Conservation (phyloP, 2,888 invertebrate genomes). For the Adela reaumurella region DNA sequence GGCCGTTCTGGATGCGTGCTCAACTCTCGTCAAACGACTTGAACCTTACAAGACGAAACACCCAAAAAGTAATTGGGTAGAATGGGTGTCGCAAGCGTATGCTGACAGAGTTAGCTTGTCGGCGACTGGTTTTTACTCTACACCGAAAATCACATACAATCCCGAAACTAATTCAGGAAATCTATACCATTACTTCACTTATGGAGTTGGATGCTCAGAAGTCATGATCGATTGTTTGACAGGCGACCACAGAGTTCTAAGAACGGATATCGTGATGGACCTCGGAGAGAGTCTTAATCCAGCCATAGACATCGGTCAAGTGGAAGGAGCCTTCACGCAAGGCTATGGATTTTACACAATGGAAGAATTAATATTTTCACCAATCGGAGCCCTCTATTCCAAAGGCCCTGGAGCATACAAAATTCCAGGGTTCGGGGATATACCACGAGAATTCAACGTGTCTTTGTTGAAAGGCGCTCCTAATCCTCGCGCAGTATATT, state of each 20-base stretch:
- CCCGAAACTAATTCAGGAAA: constrained; percentile 61
- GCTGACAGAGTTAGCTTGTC: constrained; percentile 66
- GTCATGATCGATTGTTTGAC: constrained; percentile 86
- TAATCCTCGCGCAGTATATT: constrained; percentile 81
- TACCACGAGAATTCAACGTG: constrained; percentile 81
- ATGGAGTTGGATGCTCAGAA: constrained; percentile 75
- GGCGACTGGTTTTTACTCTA: constrained; percentile 70
- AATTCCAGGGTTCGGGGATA: constrained; percentile 79
- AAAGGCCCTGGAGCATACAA: constrained; percentile 84
- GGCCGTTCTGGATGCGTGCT: constrained; percentile 74
- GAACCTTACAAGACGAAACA: constrained; percentile 63
- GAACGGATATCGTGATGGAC: constrained; percentile 89
- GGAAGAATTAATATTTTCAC: constrained; percentile 77
- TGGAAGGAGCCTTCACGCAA: constrained; percentile 86
- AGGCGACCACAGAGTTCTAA: constrained; percentile 77
- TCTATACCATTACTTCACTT: constrained; percentile 74
- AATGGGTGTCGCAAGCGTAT: constrained; percentile 73
- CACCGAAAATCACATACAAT: constrained; percentile 63
- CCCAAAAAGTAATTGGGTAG: constrained; percentile 70
- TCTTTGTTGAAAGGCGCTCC: constrained; percentile 75
- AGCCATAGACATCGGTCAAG: constrained; percentile 86
- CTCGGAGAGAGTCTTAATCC: constrained; percentile 85
- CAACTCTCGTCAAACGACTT: constrained; percentile 61
- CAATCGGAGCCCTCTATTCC: constrained; percentile 66
- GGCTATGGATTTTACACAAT: constrained; percentile 81